Base-by-base conservation (phyloP, 1,140 invertebrate species). In the Euglossa dilemma region DNA sequence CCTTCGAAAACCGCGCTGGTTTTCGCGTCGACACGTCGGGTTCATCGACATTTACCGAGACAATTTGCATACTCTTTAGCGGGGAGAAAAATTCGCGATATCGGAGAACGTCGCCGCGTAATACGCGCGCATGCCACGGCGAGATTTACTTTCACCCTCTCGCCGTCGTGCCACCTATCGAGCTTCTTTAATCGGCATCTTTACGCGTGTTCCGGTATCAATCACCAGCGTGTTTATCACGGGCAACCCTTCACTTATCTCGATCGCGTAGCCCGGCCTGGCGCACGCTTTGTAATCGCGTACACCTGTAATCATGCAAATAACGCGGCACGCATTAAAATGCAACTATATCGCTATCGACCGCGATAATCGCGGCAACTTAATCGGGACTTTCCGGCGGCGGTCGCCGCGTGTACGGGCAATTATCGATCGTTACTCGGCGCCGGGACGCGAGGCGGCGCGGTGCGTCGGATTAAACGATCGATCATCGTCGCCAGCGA, bases 261-360 rank as follows among this genome's bases (percentile, higher is more conserved):
- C 78, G 76, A 74, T 77, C 67, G 59, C 64, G 52, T 70, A 45
- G 54, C 28, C 50, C 81, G 47, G 3, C 18, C 54, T 71, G 36
- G 50, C 57, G 54, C 77, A 74, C 69, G 57, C 77, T 78, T 87
- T 76, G 67, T 87, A 87, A 85, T 78, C 63, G 69, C 20, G 16
- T 72, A 81, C 52, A 57, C 67, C 77, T 87, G 56, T 85, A 87
- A 88, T 88, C 87, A 88, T 88, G 85, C 74, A 88, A 88, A 88
- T 88, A 45, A 61, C 77, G 12, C n/a, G 43, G 47, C 52, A 59
- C 25, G 43, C 47, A 78, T 85, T 85, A 80, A 75, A 77, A 52
- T 45, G 45, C 23, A 85, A 87, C 80, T 82, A 72, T 84, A 50
- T 76, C 72, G 25, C 67, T 61, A 56, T 70, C 57, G 63, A 1